phyloP scores from a whole-genome alignment of 2,113 vertebrate species.

The Sclerurus mexicanus region DNA sequence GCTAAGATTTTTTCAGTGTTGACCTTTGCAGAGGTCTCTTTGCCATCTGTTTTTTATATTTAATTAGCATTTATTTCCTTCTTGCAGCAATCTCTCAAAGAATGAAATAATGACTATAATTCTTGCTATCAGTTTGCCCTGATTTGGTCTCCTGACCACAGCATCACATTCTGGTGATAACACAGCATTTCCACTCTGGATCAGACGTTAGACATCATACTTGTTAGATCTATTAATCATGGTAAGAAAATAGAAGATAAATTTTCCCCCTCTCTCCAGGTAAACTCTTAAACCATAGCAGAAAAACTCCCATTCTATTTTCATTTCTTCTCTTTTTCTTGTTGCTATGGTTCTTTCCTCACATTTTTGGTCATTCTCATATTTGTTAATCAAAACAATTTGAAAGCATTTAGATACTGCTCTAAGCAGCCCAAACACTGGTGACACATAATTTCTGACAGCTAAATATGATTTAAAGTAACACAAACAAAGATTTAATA shows the following conservation, averaged over 20 bases:
- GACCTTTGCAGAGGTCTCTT: conserved; percentile 41
- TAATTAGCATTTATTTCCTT: conserved; percentile 30
- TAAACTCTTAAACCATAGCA: neutral
- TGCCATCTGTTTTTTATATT: conserved; percentile 55
- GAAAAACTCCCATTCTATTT: neutral
- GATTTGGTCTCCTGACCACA: neutral
- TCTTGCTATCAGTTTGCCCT: neutral
- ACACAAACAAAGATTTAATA: neutral
- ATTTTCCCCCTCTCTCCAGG: neutral
- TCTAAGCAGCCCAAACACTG: neutral
- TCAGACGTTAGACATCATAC: neutral
- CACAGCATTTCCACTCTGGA: neutral
- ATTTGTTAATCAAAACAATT: neutral
- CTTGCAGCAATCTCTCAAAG: conserved; percentile 3
- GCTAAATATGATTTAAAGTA: neutral
- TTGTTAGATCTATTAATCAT: neutral
- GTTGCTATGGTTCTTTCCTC: neutral
- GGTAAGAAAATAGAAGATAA: neutral
- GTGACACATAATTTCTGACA: neutral
- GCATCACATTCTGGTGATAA: neutral
- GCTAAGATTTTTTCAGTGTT: neutral
- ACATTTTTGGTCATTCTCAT: neutral
- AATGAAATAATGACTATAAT: conserved; percentile 17
- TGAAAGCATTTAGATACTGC: neutral
- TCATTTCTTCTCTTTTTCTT: neutral